Evolutionary conservation across 2,113 vertebrate species (phyloP), one percentile per base, ranked within the genome.

Genomic region (Saguinus imperator): DNA sequence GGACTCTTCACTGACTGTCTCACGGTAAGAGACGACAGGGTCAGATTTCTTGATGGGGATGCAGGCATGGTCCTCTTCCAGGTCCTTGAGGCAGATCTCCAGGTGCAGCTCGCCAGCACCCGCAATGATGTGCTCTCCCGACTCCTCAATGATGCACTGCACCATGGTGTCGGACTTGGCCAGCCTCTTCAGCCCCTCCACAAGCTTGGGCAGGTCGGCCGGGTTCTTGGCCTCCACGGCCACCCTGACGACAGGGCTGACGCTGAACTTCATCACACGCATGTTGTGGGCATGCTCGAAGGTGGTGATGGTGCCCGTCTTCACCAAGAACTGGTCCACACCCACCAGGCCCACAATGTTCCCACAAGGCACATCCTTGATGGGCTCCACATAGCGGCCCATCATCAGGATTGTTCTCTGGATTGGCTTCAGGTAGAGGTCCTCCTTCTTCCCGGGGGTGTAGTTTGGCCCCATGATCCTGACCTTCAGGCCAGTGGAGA

Each of bases 341-440:
- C 99, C 99, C 11, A 99, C 99, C 97, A 99, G 97, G 66, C 99
- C 99, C 29, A 99, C 99, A 0, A 99, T 99, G 98, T 99, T 99
- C 0, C 99, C 99, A 6, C 99, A 99, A 89, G 99, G 99, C 96
- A 99, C 99, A 16, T 99, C 99, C 97, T 99, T 99, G 0, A 99
- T 99, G 92, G 99, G 99, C 96, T 99, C 99, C 55, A 99, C 98
- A 0, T 99, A 99, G 52, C 99, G 99, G n/a, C n/a, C 99, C 99
- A 99, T 99, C 99, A 99, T 99, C 89, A 99, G 98, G 96, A 99
- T 99, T 81, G 99, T 99, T 98, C 99, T 99, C 98, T 99, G 99
- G 98, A 99, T 99, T 5, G 99, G 99, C 97, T 99, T 99, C 92
- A 99, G 81, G 98, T 99, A 99, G 35, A 99, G 99, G 72, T 99